phyloP scores from a whole-genome alignment of 2,113 vertebrate genomes.

The Numida meleagris region DNA sequence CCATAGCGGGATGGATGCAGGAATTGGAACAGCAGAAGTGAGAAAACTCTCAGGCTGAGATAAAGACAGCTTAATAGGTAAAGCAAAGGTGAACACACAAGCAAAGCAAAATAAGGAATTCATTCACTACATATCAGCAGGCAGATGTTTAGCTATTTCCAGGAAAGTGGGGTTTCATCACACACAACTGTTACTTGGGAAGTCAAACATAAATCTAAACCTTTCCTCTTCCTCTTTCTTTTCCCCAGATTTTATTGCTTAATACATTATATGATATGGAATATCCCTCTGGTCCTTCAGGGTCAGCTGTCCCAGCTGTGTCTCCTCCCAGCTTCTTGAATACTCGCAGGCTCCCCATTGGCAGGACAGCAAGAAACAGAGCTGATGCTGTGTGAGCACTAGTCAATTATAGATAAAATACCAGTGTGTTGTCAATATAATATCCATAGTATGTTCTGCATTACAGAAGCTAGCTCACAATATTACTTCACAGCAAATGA shows the following conservation, averaged over 20 bases:
- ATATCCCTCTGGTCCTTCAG: not conserved
- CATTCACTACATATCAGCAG: not conserved
- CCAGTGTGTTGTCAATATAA: not conserved
- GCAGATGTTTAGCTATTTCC: not conserved
- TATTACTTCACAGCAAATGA: not conserved
- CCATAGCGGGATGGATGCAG: fast-evolving
- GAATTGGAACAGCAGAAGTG: not conserved
- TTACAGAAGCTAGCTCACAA: not conserved
- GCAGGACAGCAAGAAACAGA: not conserved
- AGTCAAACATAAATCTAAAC: not conserved
- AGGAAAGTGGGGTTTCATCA: not conserved
- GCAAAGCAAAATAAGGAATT: not conserved
- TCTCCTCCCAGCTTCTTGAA: not conserved
- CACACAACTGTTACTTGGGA: not conserved
- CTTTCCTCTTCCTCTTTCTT: not conserved
- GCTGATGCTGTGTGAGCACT: not conserved
- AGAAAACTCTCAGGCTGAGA: not conserved
- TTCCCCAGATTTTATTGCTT: not conserved
- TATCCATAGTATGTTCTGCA: not conserved
- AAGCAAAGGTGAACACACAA: not conserved
- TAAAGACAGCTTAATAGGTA: not conserved
- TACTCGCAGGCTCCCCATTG: fast-evolving
- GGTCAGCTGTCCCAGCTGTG: not conserved
- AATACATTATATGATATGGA: not conserved
- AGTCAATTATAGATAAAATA: not conserved